Evolutionary conservation across 2,113 vertebrate genomes (phyloP), one percentile per base, ranked within the genome.

Genomic region (Melanocharis versteri): DNA sequence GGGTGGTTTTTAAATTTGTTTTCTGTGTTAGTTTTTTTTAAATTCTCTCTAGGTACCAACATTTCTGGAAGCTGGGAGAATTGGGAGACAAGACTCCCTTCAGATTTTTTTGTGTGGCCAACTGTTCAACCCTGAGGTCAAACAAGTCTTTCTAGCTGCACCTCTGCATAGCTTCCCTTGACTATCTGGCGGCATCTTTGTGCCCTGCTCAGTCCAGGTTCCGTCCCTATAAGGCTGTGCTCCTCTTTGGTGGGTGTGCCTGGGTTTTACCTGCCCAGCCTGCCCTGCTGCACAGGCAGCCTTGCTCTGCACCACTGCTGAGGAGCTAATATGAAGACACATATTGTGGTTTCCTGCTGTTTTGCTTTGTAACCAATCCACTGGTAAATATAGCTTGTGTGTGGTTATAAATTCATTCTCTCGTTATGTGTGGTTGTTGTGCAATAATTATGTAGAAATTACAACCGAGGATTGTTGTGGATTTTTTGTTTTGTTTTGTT

Each of bases 341-440:
- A 56, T 37, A 26, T 15, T 93, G 94, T 94, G 95, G 95, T 95
- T 97, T 96, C 91, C 89, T 96, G 91, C 86, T 94, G 62, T 94
- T 97, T 83, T 95, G 89, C 95, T 94, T 94, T 93, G 89, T 97
- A 95, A 97, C 94, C 89, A 94, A 83, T 90, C 73, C 72, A 64
- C 87, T 83, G 61, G 87, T 90, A 96, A 89, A 95, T 95, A 87
- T 75, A 95, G 89, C 83, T 89, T 50, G 35, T 84, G 65, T 95
- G 89, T 48, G 80, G 89, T 94, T 95, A 71, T 92, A 95, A 93
- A 94, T 93, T 92, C 89, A 77, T 96, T 84, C 93, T 66, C 87
- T 96, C 87, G 51, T 89, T 87, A 92, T 28, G 76, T 89, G 72
- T 2, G 9, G 86, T 70, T 47, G 80, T 92, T 95, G 87, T 82